Base-by-base conservation (phyloP, 2,113 vertebrate species). In the Limanda limanda region DNA sequence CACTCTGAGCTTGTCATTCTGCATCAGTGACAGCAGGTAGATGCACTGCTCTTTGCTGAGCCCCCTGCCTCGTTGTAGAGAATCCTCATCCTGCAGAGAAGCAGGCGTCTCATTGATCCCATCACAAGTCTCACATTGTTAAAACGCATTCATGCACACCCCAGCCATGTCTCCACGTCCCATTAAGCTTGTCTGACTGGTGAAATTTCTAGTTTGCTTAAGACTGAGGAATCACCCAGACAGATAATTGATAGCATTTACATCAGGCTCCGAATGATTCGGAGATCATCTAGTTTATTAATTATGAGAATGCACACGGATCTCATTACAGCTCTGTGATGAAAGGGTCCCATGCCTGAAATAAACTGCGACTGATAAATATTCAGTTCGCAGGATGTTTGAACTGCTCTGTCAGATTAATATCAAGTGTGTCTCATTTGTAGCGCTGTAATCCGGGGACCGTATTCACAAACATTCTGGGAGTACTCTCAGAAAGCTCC, bases 301-400 rank as follows among this genome's bases (percentile, higher is more conserved):
- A 90, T 86, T 82, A 86, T 59, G 48, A 37, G 71, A 82, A 76
- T 59, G 48, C 68, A 67, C 21, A 42, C 66, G 77, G 80, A 71
- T 78, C 68, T 89, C 74, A 81, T 88, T 83, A 77, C 69, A 60
- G 60, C 52, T 27, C 31, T 48, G 64, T 70, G 73, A 86, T 81
- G 70, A 85, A 85, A 84, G 74, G 47, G 69, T 23, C 27, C 45
- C 55, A 37, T 21, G 61, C 60, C 83, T 72, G 70, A 82, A 83
- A 89, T 77, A 81, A 84, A 88, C 51, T 51, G 71, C 21, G 18
- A 52, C 61, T 78, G 71, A 81, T 84, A 81, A 83, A 86, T 83
- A 87, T 82, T 83, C 69, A 61, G 24, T 68, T 77, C 57, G 48
- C 74, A 1, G 48, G 20, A 37, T 64, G 83, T 83, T 76, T 82